These are phyloP conservation scores for Amphiprion percula DNA, from an alignment of 2,113 vertebrate genomes.

Conservation along the genomic window DNA sequence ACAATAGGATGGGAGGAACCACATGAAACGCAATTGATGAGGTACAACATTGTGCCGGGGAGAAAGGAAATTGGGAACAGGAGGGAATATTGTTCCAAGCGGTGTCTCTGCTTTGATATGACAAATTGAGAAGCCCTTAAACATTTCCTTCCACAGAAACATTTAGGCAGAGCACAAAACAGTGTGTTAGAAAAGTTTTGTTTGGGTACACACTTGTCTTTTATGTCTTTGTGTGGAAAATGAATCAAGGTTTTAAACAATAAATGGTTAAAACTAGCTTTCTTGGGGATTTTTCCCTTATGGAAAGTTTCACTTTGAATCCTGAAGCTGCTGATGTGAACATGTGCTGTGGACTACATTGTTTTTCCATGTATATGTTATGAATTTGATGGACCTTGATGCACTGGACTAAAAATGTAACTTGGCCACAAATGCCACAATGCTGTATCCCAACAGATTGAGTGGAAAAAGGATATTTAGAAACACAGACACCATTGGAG, in stretches of 20 bases:
- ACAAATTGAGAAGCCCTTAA: constrained; percentile 81
- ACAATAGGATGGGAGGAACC: constrained; percentile 79
- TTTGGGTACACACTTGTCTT: constrained; percentile 42
- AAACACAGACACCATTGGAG: not conserved
- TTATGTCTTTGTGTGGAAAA: constrained; percentile 29
- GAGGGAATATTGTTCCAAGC: constrained; percentile 69
- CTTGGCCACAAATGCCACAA: not conserved
- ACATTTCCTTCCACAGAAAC: constrained; percentile 74
- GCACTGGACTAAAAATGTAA: constrained; percentile 8
- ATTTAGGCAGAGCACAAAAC: constrained; percentile 36
- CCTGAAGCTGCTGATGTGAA: constrained; percentile 6
- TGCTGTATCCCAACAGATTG: not conserved
- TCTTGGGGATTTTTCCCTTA: constrained; percentile 17
- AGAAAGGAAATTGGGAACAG: constrained; percentile 82
- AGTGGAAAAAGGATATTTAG: not conserved
- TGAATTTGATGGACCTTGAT: constrained; percentile 16
- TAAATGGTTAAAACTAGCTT: constrained; percentile 22
- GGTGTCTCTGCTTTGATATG: constrained; percentile 80
- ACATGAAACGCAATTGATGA: constrained; percentile 80
- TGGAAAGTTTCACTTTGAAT: constrained; percentile 45
- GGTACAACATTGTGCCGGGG: constrained; percentile 71
- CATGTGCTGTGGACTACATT: constrained; percentile 10
- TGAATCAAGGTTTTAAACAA: constrained; percentile 40
- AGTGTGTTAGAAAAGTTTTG: constrained; percentile 19
- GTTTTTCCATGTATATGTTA: constrained; percentile 17